Conservation (phyloP, 1,140 invertebrate species). For the Bombus confusus region DNA sequence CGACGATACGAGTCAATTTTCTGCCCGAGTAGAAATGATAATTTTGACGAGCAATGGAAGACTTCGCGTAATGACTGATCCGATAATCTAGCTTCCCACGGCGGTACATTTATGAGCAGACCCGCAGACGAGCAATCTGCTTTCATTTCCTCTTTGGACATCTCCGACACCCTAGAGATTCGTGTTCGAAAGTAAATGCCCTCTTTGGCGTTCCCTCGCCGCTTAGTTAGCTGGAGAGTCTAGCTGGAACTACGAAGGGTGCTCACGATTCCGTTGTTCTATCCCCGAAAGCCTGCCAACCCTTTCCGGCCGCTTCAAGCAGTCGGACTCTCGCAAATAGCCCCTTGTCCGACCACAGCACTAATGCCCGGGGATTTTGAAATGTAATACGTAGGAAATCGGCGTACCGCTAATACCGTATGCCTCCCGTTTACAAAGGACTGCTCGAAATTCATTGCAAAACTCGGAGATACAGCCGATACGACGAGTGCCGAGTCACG, state of each 20-base stretch:
- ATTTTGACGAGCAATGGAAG: background rate
- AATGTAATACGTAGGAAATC: slow-evolving; percentile 67
- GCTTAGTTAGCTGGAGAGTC: slow-evolving; percentile 57
- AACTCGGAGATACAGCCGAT: background rate
- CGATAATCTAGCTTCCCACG: slow-evolving; percentile 36
- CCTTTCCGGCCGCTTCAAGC: slow-evolving; percentile 22
- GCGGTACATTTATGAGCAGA: slow-evolving; percentile 41
- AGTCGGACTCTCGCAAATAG: slow-evolving; percentile 57
- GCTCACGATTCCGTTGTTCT: slow-evolving; percentile 52
- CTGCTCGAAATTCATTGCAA: slow-evolving; percentile 5
- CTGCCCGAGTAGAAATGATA: background rate
- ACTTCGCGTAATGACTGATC: slow-evolving; percentile 31
- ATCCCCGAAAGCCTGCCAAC: slow-evolving; percentile 34
- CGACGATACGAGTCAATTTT: background rate
- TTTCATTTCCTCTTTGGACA: slow-evolving; percentile 54
- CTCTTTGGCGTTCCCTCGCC: slow-evolving; percentile 45
- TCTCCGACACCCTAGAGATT: slow-evolving; percentile 19
- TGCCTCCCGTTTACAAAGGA: slow-evolving; percentile 11
- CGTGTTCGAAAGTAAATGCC: slow-evolving; percentile 56
- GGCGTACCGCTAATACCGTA: slow-evolving; percentile 38
- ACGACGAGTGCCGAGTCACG: too few relatives aligned
- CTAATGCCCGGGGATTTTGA: slow-evolving; percentile 65
- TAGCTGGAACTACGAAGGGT: slow-evolving; percentile 23
- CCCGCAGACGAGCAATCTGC: slow-evolving; percentile 31
- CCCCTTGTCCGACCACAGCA: slow-evolving; percentile 49